A percentile compares a stretch with the other conserved stretches of the same genome.
Evolutionary conservation across 2,113 vertebrate species (phyloP).

Genomic region (Neogale vison): DNA sequence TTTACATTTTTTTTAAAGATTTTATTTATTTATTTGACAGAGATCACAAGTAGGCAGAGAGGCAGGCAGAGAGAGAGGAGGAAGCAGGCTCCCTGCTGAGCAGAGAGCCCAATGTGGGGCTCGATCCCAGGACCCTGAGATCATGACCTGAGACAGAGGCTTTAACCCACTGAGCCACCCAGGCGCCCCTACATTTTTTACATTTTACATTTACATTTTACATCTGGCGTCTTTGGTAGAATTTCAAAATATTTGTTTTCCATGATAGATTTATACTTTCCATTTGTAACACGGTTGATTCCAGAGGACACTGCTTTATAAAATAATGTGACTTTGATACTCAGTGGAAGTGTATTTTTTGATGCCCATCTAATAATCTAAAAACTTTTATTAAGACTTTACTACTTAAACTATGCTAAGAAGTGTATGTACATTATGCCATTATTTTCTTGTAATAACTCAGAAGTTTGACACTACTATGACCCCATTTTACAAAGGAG

Average conservation of each 20-base stretch:
- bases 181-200: too few relatives aligned
- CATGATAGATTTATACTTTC: constrained; percentile 9
- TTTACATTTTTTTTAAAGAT: too few relatives aligned
- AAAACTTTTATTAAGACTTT: constrained; percentile 1
- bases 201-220: neutral
- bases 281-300: neutral
- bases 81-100: too few relatives aligned
- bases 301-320: neutral
- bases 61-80: too few relatives aligned
- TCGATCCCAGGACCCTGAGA: too few relatives aligned
- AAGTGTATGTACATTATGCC: neutral
- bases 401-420: neutral
- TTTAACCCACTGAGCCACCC: too few relatives aligned
- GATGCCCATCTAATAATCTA: neutral
- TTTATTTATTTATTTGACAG: too few relatives aligned
- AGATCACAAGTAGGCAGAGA: too few relatives aligned
- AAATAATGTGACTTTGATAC: neutral
- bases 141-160: too few relatives aligned
- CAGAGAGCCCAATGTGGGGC: too few relatives aligned
- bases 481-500: neutral
- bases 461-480: neutral
- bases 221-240: neutral
- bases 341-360: neutral
- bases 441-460: constrained; percentile 42
- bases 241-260: constrained; percentile 46